phyloP scores from a whole-genome alignment of 2,113 vertebrate genomes.

The Todiramphus saurophagus region DNA sequence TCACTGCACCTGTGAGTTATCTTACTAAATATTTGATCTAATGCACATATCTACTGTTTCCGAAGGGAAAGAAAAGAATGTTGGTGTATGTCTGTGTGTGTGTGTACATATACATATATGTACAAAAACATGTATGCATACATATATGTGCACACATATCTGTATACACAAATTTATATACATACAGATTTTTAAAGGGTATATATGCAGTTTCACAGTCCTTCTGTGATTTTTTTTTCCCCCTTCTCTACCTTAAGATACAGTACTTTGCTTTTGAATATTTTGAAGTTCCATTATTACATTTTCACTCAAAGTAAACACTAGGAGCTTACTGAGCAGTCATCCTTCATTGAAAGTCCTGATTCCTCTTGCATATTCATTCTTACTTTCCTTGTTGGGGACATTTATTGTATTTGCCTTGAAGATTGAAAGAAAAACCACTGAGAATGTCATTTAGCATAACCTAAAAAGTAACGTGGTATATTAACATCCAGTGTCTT shows the following conservation, averaged over 20 bases:
- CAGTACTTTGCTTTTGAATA: not conserved
- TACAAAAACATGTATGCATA: not conserved
- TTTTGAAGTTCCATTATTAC: not conserved
- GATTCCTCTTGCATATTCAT: slow-evolving; percentile 40
- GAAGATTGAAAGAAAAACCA: slow-evolving; percentile 35
- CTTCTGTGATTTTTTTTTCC: not conserved
- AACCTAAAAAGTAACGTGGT: not conserved
- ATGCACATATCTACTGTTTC: not conserved
- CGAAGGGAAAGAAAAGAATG: not conserved
- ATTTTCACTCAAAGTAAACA: slow-evolving; percentile 39
- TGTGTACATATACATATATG: not conserved
- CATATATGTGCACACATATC: not conserved
- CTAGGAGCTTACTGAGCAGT: not conserved
- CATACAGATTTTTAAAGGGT: not conserved
- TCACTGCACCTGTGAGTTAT: not conserved
- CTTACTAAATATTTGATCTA: not conserved
- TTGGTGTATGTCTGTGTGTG: not conserved
- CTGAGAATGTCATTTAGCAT: not conserved
- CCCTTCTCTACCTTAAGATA: not conserved
- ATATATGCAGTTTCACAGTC: not conserved
- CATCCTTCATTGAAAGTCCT: slow-evolving; percentile 6
- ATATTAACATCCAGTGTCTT: not conserved
- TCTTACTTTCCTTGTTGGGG: slow-evolving; percentile 12
- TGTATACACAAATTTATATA: not conserved
- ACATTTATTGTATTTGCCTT: slow-evolving; percentile 28